Evolutionary conservation across 2,113 vertebrate species (phyloP).

Genomic region (Poeciliopsis retropinna): DNA sequence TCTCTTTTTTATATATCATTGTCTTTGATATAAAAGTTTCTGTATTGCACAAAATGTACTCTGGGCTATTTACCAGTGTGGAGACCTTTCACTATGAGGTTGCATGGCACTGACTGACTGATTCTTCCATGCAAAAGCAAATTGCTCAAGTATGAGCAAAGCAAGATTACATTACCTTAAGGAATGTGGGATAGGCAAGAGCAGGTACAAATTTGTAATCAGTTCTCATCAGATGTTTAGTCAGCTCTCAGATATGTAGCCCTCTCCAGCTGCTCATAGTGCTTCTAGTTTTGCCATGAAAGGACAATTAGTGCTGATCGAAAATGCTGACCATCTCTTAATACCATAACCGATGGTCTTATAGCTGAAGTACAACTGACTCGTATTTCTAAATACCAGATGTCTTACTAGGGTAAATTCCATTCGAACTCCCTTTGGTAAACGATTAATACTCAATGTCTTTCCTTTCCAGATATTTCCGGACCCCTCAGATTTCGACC

Average conservation of each 20-base stretch:
- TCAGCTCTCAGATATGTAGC: constrained; percentile 45
- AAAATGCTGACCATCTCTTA: not conserved
- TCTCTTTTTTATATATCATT: too few species aligned
- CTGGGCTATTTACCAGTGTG: not conserved
- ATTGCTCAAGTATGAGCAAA: constrained; percentile 1
- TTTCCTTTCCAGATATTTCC: constrained; percentile 90
- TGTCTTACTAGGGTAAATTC: not conserved
- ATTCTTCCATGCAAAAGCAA: not conserved
- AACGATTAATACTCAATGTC: not conserved
- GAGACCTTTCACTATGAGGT: not conserved
- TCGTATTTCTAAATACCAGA: not conserved
- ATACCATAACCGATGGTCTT: not conserved
- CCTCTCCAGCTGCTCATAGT: not conserved
- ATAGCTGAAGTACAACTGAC: not conserved
- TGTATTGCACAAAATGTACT: not conserved
- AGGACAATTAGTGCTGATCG: not conserved
- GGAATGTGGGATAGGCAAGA: constrained; percentile 27
- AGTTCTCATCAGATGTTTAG: constrained; percentile 48
- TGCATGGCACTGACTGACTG: not conserved
- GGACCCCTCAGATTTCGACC: constrained; percentile 93
- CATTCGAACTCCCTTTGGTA: not conserved
- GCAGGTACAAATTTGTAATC: constrained; percentile 6
- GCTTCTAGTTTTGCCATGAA: not conserved
- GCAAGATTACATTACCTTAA: not conserved
- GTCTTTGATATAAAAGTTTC: not conserved